Evolutionary conservation across 2,888 invertebrate genomes (phyloP).

Genomic region (Drosophila putrida): DNA sequence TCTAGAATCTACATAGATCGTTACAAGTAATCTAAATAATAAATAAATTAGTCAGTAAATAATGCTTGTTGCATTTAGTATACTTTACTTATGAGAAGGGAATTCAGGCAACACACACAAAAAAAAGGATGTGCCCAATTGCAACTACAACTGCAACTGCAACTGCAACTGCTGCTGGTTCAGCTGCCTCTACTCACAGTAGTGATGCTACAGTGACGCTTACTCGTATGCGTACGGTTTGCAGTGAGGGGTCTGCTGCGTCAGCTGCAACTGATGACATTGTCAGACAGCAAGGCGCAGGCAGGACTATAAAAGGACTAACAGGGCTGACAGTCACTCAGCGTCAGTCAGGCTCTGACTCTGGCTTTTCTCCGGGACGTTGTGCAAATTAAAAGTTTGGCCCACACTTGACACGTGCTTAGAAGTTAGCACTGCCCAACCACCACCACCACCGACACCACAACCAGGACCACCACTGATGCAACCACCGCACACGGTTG

Average conservation of each 20-base stretch:
- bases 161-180: slow-evolving; percentile 31
- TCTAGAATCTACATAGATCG: no score
- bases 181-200: slow-evolving; percentile 17
- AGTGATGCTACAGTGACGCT: slow-evolving; percentile 21
- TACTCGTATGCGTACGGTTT: slow-evolving; percentile 25
- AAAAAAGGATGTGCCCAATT: slow-evolving; percentile 25
- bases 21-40: no score
- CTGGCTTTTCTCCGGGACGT: slow-evolving; percentile 16
- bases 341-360: slow-evolving; percentile 64
- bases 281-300: slow-evolving; percentile 74
- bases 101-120: slow-evolving; percentile 1
- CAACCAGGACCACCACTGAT: background rate
- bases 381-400: slow-evolving; percentile 80
- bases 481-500: background rate
- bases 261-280: slow-evolving; percentile 82
- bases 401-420: slow-evolving; percentile 80
- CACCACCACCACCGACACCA: background rate
- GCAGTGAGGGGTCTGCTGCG: slow-evolving; percentile 57
- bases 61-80: background rate
- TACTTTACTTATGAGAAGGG: background rate
- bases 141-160: slow-evolving; percentile 45
- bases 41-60: no score
- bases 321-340: slow-evolving; percentile 79
- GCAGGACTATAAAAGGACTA: slow-evolving; percentile 65
- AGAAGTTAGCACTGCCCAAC: slow-evolving; percentile 46